Base-by-base conservation (phyloP, 92 coral and sea anemone species). In the Porites rus region DNA sequence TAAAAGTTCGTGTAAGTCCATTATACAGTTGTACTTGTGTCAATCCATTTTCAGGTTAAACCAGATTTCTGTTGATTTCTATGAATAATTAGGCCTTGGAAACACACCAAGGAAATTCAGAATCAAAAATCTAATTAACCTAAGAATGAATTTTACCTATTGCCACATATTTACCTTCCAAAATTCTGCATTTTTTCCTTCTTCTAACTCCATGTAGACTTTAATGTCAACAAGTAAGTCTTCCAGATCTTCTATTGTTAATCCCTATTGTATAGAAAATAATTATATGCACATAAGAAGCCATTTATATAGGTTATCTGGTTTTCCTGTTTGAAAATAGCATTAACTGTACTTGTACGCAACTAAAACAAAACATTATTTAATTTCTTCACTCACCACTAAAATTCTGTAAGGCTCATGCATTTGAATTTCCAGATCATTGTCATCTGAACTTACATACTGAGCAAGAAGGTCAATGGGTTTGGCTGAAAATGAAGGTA, bases 391-490 rank as follows among this genome's bases (percentile, higher is more conserved):
- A 74, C 99, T 71, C 88, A 95, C 99, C 97, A 97, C 98, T 24
- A 95, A 78, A 13, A 97, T 90, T 25, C 94, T 93, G 81, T 95
- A 97, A 5, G 99, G 99, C 61, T 97, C 99, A 88, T 97, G 99
- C 98, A 97, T 97, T 79, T 97, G 94, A 20, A 93, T 92, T 66
- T 97, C 99, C 43, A 97, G 87, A 74, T 95, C 94, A 70, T 97
- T 95, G 69, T 92, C 94, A 25, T 93, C 98, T 24, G 90, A 73
- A 80, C 91, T 93, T 83, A 97, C 94, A 64, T 97, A 97, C 69
- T 93, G 96, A 12, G 99, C 99, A 78, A 97, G 86, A 3, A 97
- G 92, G 86, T 97, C 99, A 81, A 97, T 97, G 52, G 99, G 98
- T 88, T 97, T 97, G 8, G 98, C 98, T 88, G 72, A 16, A 85